These are phyloP conservation scores for Isaurus tuberculatus DNA, from an alignment of 92 coral and sea anemone genomes.

Conservation along the genomic window DNA sequence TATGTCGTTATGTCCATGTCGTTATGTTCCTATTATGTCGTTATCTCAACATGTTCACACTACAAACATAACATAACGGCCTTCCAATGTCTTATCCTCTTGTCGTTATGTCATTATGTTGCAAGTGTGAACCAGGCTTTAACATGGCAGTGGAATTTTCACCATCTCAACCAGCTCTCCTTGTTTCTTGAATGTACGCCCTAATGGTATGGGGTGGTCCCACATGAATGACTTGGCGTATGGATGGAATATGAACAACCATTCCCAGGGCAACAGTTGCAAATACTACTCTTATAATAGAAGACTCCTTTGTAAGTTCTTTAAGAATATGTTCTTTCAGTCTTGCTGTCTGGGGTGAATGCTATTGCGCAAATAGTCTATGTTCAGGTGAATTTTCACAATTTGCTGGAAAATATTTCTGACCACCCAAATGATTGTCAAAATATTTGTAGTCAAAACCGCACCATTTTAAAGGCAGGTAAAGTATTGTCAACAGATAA, in stretches of 20 bases:
- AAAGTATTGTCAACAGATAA: slow-evolving; percentile 57
- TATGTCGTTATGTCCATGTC: slow-evolving; percentile 26
- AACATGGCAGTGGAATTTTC: no score
- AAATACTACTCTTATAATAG: slow-evolving; percentile 45
- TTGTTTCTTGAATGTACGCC: no score
- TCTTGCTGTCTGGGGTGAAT: no score
- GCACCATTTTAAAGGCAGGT: slow-evolving; percentile 65
- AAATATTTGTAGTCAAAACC: slow-evolving; percentile 61
- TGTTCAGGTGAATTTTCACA: slow-evolving; percentile 47
- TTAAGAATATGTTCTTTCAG: slow-evolving; percentile 57
- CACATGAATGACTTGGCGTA: no score
- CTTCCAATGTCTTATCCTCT: slow-evolving; percentile 36
- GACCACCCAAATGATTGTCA: slow-evolving; percentile 34
- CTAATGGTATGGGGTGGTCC: no score
- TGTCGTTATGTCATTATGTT: background rate
- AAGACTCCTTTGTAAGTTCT: slow-evolving; percentile 32
- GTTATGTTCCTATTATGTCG: slow-evolving; percentile 34
- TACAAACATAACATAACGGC: slow-evolving; percentile 46
- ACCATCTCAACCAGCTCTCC: no score
- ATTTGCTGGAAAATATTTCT: slow-evolving; percentile 55
- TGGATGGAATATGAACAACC: no score
- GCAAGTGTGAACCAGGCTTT: no score
- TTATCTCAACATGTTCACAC: slow-evolving; percentile 47
- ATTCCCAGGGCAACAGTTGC: slow-evolving; percentile 55
- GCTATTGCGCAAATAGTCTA: slow-evolving; percentile 69